These are phyloP conservation scores for Mizuhopecten yessoensis DNA, from an alignment of 1,140 invertebrate genomes.

Conservation along the genomic window DNA sequence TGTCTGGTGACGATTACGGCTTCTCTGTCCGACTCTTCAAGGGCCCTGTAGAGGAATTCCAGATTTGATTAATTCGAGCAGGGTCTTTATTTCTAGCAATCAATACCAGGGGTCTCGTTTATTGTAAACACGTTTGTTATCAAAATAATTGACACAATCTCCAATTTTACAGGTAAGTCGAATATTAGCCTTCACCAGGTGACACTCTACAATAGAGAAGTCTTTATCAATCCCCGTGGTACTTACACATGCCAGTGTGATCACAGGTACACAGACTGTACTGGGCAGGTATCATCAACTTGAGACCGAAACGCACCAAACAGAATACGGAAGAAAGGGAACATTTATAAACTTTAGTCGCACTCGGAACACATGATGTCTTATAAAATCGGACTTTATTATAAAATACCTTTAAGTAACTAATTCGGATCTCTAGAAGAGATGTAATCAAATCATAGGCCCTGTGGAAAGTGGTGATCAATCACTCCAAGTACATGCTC, in stretches of 20 bases:
- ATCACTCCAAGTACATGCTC: background rate
- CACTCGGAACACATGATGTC: too few relatives aligned
- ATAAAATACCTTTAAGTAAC: too few relatives aligned
- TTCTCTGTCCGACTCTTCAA: background rate
- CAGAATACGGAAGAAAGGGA: background rate
- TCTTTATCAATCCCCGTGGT: background rate
- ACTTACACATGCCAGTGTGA: background rate
- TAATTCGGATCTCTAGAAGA: too few relatives aligned
- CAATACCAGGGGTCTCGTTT: constrained; percentile 7
- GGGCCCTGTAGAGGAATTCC: background rate
- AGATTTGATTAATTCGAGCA: constrained; percentile 19
- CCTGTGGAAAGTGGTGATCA: too few relatives aligned
- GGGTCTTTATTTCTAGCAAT: constrained; percentile 26
- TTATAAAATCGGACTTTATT: too few relatives aligned
- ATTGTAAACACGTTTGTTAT: constrained; percentile 29
- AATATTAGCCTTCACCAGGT: background rate
- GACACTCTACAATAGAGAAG: background rate
- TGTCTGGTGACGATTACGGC: background rate
- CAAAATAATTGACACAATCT: constrained; percentile 35
- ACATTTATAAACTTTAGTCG: too few relatives aligned
- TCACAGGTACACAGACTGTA: background rate
- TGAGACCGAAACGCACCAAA: background rate
- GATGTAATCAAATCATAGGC: too few relatives aligned
- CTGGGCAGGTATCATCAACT: background rate
- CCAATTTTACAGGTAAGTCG: constrained; percentile 25